Evolutionary conservation across 2,797 vertebrate genomes (phyloP).

Genomic region (Poeciliopsis infans): DNA sequence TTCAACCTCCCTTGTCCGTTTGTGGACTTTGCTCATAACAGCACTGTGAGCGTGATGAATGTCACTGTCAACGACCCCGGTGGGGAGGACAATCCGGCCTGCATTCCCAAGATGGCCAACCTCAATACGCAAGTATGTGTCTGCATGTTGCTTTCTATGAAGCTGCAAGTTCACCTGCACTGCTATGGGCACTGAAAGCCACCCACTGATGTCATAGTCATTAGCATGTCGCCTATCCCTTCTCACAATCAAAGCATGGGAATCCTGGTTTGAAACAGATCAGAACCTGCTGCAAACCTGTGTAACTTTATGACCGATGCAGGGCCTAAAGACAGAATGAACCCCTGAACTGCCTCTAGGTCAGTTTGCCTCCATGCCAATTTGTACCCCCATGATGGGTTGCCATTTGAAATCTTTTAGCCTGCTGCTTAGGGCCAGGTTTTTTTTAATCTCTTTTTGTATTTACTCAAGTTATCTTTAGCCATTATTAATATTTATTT

Average conservation of each 20-base stretch:
- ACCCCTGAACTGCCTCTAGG: slow-evolving; percentile 13
- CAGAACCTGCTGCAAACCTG: slow-evolving; percentile 24
- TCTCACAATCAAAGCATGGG: slow-evolving; percentile 59
- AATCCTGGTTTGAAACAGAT: slow-evolving; percentile 50
- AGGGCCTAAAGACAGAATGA: slow-evolving; percentile 18
- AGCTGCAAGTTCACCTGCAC: slow-evolving; percentile 44
- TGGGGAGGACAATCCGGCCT: slow-evolving; percentile 70
- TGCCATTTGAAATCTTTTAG: not conserved
- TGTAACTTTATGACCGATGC: slow-evolving; percentile 11
- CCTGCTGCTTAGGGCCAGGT: not conserved
- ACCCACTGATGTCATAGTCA: slow-evolving; percentile 50
- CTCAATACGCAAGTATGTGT: slow-evolving; percentile 91
- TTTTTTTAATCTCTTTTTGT: not conserved
- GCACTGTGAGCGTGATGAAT: slow-evolving; percentile 63
- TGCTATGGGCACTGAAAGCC: slow-evolving; percentile 45
- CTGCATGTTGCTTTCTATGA: slow-evolving; percentile 28
- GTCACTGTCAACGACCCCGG: slow-evolving; percentile 74
- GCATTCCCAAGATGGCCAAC: slow-evolving; percentile 88
- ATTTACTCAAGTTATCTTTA: not conserved
- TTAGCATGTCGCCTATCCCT: slow-evolving; percentile 63
- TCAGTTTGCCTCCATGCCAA: not conserved
- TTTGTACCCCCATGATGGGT: not conserved
- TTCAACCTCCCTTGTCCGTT: slow-evolving; percentile 92
- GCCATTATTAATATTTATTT: not conserved
- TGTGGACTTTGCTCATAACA: slow-evolving; percentile 57